Percentiles rank a stretch among this genome's conserved stretches.
These are phyloP conservation scores for Brachionichthys hirsutus DNA, from an alignment of 2,113 vertebrate species.

Conservation along the genomic window DNA sequence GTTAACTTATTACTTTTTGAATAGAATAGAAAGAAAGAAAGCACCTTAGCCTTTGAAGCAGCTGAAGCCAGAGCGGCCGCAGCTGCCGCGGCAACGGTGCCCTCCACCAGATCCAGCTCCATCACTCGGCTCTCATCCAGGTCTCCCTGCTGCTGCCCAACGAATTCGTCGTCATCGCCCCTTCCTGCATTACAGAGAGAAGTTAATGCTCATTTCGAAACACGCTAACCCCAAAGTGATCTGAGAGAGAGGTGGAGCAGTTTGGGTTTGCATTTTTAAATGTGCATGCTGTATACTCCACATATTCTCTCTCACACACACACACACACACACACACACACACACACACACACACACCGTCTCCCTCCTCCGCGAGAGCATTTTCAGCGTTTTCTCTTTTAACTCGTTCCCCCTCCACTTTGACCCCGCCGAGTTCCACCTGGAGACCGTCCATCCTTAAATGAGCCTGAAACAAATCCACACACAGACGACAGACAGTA, in stretches of 20 bases:
- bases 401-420: conserved; percentile 76
- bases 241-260: too few species aligned
- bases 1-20: too few species aligned
- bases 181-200: conserved; percentile 63
- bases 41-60: conserved; percentile 96
- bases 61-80: conserved; percentile 93
- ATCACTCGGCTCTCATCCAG: conserved; percentile 80
- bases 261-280: too few species aligned
- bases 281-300: too few species aligned
- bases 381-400: conserved; percentile 69
- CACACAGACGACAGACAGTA: neutral
- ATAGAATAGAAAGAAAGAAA: neutral
- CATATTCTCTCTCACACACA: too few species aligned
- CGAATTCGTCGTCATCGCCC: conserved; percentile 83
- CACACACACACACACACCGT: conserved; percentile 43
- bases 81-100: conserved; percentile 89
- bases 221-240: too few species aligned
- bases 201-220: neutral
- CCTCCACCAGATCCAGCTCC: conserved; percentile 90
- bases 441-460: conserved; percentile 73
- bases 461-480: conserved; percentile 67
- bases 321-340: too few species aligned
- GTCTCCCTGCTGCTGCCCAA: conserved; percentile 80
- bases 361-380: conserved; percentile 59
- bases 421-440: conserved; percentile 63